Base-by-base conservation (phyloP, 1,140 invertebrate genomes). In the Potamilus streckersoni region DNA sequence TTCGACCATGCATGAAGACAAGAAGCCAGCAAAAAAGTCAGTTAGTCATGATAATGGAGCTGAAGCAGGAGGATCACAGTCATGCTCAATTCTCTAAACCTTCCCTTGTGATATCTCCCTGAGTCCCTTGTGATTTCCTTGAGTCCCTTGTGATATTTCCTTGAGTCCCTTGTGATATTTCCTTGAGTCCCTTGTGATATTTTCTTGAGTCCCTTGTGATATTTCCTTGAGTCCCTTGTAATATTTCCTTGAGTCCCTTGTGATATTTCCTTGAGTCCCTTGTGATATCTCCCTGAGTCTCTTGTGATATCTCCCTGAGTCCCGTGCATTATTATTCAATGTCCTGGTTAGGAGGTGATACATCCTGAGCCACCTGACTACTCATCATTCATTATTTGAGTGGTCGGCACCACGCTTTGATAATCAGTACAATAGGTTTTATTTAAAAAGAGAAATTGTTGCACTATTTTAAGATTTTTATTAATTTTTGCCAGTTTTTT, bases 11-110 rank as follows among this genome's bases (percentile, higher is more conserved):
- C 74, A 66, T 17, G 60, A 61, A 58, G 74, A 67, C n/a, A 60
- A 69, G 13, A 60, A 17, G 16, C 74, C 74, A 27, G 49, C 17
- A 20, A 67, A 69, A 11, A 56, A 57, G n/a, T 69, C 74, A 17
- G 74, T 76, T 5, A 57, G 60, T 38, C 65, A 23, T 0, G 11
- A 13, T 11, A 62, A 16, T 14, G 55, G 31, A 38, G 49, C 12
- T 56, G n/a, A 61, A 58, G 58, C 55, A 19, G 58, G 77, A 1
- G 76, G 70, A 31, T 80, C 79, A 23, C 77, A 80, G 59, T 75
- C 79, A 31, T 80, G 79, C 65, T 63, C 60, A 31, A 78, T 80
- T n/a, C 79, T 78, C 60, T 80, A 80, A 38, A 31, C n/a, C 60
- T 23, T n/a, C 60, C 0, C 60, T 62, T 62, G 20, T 23, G 20